phyloP scores from a whole-genome alignment of 2,797 vertebrate genomes.

The Tympanoctomys barrerae region DNA sequence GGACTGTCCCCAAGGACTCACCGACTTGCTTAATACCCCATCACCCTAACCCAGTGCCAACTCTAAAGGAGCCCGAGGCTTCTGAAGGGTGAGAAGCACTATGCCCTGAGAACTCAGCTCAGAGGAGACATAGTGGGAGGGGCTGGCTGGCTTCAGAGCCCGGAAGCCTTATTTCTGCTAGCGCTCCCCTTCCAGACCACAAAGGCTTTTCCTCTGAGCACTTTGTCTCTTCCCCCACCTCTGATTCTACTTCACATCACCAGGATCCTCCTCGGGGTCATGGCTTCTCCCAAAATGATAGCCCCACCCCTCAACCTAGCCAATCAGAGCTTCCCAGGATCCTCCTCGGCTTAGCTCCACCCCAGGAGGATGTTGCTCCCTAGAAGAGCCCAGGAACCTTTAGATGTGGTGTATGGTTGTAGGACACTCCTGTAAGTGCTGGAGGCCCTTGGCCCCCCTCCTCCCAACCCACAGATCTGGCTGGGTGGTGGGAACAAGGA shows the following conservation, averaged over 20 bases:
- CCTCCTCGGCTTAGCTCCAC: neutral
- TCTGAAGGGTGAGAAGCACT: neutral
- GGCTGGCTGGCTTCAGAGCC: neutral
- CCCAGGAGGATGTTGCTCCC: neutral
- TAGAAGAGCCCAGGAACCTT: neutral
- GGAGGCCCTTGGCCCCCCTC: neutral
- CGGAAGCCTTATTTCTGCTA: neutral
- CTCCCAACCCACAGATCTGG: neutral
- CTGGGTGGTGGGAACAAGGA: neutral
- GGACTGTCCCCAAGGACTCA: neutral
- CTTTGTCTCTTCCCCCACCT: neutral
- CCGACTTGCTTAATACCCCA: neutral
- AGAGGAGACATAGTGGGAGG: no score
- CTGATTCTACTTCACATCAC: neutral
- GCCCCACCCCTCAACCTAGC: neutral
- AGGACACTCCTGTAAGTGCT: no score
- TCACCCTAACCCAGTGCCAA: neutral
- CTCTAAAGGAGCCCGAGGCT: neutral
- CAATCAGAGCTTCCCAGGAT: neutral
- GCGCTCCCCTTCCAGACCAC: neutral
- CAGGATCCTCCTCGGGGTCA: no score
- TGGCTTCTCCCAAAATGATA: neutral
- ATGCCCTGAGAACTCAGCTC: neutral
- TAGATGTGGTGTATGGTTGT: rapidly evolving
- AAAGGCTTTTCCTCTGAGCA: neutral